Conservation (phyloP, 2,113 vertebrate species). For the Apteryx mantelli region DNA sequence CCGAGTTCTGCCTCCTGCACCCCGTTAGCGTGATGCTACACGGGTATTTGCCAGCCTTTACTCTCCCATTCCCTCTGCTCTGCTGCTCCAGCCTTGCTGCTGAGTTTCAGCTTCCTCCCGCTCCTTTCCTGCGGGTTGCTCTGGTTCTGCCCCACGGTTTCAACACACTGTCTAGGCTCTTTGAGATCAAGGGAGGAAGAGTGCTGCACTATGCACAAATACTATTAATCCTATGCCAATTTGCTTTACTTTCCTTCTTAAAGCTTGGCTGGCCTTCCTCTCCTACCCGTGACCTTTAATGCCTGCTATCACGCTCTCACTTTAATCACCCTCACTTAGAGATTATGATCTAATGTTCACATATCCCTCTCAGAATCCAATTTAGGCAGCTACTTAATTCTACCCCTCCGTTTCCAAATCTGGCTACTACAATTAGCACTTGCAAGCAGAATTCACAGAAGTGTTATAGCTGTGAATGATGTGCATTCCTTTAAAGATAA, state of each 20-base stretch:
- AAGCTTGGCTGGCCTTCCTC: not conserved
- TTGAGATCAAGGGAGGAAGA: not conserved
- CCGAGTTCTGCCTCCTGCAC: not conserved
- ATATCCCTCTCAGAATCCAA: not conserved
- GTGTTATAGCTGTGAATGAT: not conserved
- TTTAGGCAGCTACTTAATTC: not conserved
- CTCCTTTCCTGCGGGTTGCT: not conserved
- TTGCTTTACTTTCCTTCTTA: not conserved
- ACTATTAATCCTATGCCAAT: not conserved
- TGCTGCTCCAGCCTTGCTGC: not conserved
- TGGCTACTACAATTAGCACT: not conserved
- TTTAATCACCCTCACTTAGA: not conserved
- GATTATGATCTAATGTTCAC: not conserved
- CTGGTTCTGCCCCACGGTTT: not conserved
- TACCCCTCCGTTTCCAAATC: not conserved
- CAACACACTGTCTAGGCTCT: not conserved
- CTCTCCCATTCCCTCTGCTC: not conserved
- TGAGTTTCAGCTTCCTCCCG: not conserved
- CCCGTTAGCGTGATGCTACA: not conserved
- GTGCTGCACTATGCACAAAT: not conserved
- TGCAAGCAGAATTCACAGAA: not conserved
- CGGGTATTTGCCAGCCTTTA: accelerated
- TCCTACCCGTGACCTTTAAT: not conserved
- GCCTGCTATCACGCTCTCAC: not conserved
- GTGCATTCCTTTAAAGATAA: not conserved